Percentiles rank a stretch among this genome's conserved stretches.
Conservation (phyloP, 2,797 vertebrate species). For the Helicolenus hilgendorfi region DNA sequence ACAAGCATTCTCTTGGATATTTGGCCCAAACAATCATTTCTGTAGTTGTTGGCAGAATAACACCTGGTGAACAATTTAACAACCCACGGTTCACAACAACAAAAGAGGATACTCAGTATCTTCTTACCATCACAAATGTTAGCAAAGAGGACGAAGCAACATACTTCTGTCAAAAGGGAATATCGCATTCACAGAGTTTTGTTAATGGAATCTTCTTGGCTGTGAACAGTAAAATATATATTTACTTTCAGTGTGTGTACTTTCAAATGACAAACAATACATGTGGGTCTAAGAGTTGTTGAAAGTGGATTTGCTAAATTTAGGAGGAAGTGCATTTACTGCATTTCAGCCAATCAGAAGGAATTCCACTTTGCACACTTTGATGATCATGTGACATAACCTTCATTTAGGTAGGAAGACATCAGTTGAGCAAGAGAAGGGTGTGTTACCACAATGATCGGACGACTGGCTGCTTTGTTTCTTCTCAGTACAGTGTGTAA, state of each 20-base stretch:
- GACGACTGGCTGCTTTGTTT: not conserved
- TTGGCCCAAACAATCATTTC: not conserved
- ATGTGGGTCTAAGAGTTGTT: not conserved
- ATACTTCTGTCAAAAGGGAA: conserved; percentile 41
- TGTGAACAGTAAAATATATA: conserved; percentile 30
- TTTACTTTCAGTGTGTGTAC: not conserved
- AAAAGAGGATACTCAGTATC: not conserved
- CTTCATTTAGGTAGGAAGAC: not conserved
- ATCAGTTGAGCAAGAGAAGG: not conserved
- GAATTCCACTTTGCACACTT: not conserved
- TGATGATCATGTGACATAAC: not conserved
- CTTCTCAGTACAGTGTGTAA: not conserved
- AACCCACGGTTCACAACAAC: not conserved
- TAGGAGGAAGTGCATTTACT: not conserved
- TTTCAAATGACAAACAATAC: not conserved
- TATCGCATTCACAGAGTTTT: rapidly evolving
- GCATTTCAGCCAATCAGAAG: not conserved
- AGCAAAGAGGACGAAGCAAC: conserved; percentile 50
- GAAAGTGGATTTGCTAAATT: not conserved
- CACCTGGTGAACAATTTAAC: not conserved
- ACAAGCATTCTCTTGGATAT: conserved; percentile 21
- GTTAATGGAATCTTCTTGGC: not conserved
- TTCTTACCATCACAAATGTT: conserved; percentile 38
- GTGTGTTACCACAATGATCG: not conserved
- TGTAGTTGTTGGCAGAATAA: not conserved